phyloP scores from a whole-genome alignment of 2,888 invertebrate genomes.

The Clitarchus hookeri region DNA sequence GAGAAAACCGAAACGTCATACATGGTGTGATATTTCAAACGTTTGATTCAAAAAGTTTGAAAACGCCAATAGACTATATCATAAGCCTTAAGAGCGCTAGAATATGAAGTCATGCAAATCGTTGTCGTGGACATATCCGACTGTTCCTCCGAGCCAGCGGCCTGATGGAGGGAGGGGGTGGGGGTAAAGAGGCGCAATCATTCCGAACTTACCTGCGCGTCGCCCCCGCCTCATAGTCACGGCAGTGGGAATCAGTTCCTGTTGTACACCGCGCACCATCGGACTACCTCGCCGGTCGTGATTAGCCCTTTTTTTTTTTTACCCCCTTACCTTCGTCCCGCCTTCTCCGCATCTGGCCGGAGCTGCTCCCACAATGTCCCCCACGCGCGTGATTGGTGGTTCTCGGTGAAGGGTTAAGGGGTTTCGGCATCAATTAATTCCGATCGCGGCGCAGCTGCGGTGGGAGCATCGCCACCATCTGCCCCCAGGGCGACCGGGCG shows the following conservation, averaged over 20 bases:
- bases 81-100: too few relatives aligned
- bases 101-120: too few relatives aligned
- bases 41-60: too few relatives aligned
- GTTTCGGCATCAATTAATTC: constrained; percentile 34
- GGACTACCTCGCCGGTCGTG: not conserved
- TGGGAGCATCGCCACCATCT: not conserved
- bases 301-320: not conserved
- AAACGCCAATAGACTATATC: too few relatives aligned
- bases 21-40: too few relatives aligned
- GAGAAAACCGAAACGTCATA: too few relatives aligned
- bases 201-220: not conserved
- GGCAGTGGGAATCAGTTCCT: constrained; percentile 15
- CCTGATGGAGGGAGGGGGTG: not conserved
- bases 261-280: not conserved
- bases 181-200: not conserved
- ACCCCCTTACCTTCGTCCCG: not conserved
- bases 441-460: constrained; percentile 20
- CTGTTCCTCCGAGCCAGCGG: not conserved
- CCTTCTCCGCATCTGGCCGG: not conserved
- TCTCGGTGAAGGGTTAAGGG: constrained; percentile 26
- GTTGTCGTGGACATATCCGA: not conserved
- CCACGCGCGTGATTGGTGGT: constrained; percentile 30
- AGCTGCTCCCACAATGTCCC: not conserved
- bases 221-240: not conserved
- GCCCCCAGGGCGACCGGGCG: too few relatives aligned